A percentile compares a stretch with the other conserved stretches of the same genome.
These are phyloP conservation scores for Rhinogobio ventralis DNA, from an alignment of 2,797 vertebrate genomes.

Conservation along the genomic window DNA sequence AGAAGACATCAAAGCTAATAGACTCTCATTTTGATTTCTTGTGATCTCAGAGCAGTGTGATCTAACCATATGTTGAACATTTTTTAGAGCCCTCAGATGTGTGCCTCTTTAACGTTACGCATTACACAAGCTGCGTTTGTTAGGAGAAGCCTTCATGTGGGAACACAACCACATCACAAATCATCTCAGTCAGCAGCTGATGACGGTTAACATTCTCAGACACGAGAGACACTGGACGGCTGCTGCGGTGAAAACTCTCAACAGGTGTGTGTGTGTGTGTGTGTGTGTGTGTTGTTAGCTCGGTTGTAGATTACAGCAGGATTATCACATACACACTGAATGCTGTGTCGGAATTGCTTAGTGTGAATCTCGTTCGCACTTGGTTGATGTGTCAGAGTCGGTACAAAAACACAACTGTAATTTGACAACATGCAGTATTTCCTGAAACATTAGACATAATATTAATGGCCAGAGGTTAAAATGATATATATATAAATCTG, in stretches of 20 bases:
- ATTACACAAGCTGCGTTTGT: conserved; percentile 24
- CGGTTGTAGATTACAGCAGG: neutral
- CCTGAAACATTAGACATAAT: neutral
- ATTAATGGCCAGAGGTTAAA: neutral
- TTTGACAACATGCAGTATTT: neutral
- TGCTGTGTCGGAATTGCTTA: neutral
- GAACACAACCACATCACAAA: conserved; percentile 30
- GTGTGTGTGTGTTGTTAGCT: neutral
- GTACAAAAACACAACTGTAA: neutral
- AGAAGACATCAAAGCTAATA: neutral
- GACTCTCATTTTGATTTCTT: neutral
- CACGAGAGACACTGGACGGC: neutral
- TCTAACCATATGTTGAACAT: conserved; percentile 10
- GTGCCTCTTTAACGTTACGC: neutral
- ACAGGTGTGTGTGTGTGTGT: conserved; percentile 20
- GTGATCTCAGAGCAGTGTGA: neutral
- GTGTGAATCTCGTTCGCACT: too few relatives aligned
- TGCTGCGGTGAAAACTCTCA: neutral
- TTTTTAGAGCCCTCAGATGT: neutral
- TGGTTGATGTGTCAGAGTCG: neutral
- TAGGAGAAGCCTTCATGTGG: conserved; percentile 4
- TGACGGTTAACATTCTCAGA: conserved; percentile 26
- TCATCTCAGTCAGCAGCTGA: conserved; percentile 25
- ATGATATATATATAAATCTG: too few relatives aligned
- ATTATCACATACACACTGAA: conserved; percentile 3